phyloP scores from a whole-genome alignment of 1,140 invertebrate species.

The Dryas iulia region DNA sequence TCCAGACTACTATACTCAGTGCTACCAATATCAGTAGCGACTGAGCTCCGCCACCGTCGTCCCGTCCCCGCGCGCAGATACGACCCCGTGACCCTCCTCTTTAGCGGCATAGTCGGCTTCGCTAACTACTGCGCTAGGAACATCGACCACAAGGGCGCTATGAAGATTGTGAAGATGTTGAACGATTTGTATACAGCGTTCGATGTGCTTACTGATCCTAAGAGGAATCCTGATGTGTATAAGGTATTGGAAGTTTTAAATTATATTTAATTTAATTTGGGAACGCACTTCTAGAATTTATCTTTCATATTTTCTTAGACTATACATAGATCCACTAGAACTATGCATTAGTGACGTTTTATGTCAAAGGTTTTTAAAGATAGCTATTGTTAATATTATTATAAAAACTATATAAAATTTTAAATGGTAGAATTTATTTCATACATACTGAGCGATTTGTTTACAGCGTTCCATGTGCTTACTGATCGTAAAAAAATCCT shows the following conservation, averaged over 20 bases:
- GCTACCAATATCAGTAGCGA: conserved; percentile 95
- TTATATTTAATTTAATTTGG: no score
- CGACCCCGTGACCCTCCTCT: conserved; percentile 94
- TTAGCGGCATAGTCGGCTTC: conserved; percentile 97
- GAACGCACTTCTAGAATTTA: no score
- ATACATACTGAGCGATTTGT: no score
- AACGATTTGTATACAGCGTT: conserved; percentile 95
- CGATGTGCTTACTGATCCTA: conserved; percentile 94
- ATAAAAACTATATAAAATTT: no score
- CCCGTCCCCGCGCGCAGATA: conserved; percentile 93
- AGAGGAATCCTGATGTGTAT: conserved; percentile 95
- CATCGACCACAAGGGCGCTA: conserved; percentile 92
- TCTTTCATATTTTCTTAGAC: background rate
- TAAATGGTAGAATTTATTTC: no score
- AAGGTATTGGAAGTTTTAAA: conserved; percentile 84
- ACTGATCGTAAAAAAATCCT: no score
- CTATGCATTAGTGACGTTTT: no score
- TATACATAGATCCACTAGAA: no score
- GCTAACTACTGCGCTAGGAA: conserved; percentile 92
- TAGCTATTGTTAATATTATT: no score
- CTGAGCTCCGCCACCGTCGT: conserved; percentile 93
- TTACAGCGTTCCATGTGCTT: no score
- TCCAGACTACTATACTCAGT: conserved; percentile 95
- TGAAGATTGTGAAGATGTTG: conserved; percentile 95
- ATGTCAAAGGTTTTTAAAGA: no score